Conservation (phyloP, 2,113 vertebrate species). For the Arvicanthis niloticus region DNA sequence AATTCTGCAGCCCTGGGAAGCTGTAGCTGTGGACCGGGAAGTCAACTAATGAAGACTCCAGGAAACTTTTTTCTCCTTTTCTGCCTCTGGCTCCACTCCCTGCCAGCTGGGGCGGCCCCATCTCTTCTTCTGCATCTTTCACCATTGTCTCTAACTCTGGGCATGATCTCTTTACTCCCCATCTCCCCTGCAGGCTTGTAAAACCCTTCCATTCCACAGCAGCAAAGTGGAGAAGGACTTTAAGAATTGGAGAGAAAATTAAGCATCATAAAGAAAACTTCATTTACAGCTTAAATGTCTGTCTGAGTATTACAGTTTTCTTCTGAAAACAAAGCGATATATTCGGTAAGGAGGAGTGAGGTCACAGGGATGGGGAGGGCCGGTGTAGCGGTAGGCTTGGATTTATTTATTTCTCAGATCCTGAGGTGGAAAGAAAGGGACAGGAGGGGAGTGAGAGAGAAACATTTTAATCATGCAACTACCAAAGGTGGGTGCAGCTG, state of each 20-base stretch:
- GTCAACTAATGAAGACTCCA: slow-evolving; percentile 72
- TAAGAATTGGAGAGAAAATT: slow-evolving; percentile 83
- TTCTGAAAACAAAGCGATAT: slow-evolving; percentile 83
- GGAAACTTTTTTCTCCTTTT: slow-evolving; percentile 78
- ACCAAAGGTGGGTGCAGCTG: not conserved
- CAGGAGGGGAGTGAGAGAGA: not conserved
- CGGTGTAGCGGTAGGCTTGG: not conserved
- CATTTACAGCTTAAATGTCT: slow-evolving; percentile 84
- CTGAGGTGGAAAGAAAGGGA: not conserved
- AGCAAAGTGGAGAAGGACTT: slow-evolving; percentile 75
- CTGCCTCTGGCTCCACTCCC: slow-evolving; percentile 6
- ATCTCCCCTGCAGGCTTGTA: slow-evolving; percentile 60
- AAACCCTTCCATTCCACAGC: slow-evolving; percentile 65
- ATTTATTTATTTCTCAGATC: slow-evolving; percentile 55
- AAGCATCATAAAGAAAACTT: slow-evolving; percentile 86
- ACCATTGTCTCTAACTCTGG: slow-evolving; percentile 27
- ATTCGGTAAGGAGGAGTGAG: slow-evolving; percentile 85
- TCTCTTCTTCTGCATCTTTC: not conserved
- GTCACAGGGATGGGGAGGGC: slow-evolving; percentile 31
- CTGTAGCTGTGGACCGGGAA: slow-evolving; percentile 36
- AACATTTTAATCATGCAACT: not conserved
- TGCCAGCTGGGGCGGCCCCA: not conserved
- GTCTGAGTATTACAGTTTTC: slow-evolving; percentile 82
- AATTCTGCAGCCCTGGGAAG: slow-evolving; percentile 3
- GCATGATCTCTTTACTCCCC: not conserved